phyloP scores from a whole-genome alignment of 2,888 invertebrate genomes.

The Caenorhabditis doughertyi region DNA sequence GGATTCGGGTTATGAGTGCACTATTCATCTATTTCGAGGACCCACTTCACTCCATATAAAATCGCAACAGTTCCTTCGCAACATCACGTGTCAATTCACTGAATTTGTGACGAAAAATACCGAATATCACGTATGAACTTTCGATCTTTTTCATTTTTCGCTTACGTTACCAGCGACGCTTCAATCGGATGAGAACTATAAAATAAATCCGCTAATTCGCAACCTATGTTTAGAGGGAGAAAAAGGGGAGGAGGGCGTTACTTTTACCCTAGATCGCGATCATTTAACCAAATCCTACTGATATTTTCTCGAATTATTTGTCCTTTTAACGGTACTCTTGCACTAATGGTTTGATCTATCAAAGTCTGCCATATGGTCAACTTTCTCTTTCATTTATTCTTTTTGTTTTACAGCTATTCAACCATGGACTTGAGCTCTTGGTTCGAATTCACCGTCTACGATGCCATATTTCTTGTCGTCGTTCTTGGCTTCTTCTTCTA shows the following conservation, averaged over 20 bases:
- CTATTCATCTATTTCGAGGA: constrained; percentile 29
- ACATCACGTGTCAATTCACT: constrained; percentile 35
- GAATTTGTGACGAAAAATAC: constrained; percentile 26
- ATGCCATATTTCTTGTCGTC: constrained; percentile 76
- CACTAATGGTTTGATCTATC: constrained; percentile 38
- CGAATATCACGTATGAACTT: constrained; percentile 55
- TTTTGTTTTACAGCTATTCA: constrained; percentile 21
- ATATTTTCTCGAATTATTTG: constrained; percentile 26
- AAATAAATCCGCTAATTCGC: constrained; percentile 45
- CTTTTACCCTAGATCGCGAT: constrained; percentile 13
- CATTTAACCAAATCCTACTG: constrained; percentile 39
- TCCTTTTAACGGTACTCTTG: constrained; percentile 28
- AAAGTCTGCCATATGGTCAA: constrained; percentile 28
- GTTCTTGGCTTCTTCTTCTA: constrained; percentile 77
- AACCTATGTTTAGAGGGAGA: too few species aligned
- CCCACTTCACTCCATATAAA: constrained; percentile 38
- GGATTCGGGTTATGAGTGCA: constrained; percentile 30
- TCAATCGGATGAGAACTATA: constrained; percentile 43
- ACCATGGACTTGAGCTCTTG: constrained; percentile 69
- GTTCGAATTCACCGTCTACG: constrained; percentile 72
- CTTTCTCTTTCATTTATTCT: background rate
- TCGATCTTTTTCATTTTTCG: constrained; percentile 42
- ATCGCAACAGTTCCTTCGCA: constrained; percentile 30
- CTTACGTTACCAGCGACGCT: constrained; percentile 33
- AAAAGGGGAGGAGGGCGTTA: background rate